These are phyloP conservation scores for Copidosoma floridanum DNA, from an alignment of 1,140 invertebrate genomes.

Conservation along the genomic window DNA sequence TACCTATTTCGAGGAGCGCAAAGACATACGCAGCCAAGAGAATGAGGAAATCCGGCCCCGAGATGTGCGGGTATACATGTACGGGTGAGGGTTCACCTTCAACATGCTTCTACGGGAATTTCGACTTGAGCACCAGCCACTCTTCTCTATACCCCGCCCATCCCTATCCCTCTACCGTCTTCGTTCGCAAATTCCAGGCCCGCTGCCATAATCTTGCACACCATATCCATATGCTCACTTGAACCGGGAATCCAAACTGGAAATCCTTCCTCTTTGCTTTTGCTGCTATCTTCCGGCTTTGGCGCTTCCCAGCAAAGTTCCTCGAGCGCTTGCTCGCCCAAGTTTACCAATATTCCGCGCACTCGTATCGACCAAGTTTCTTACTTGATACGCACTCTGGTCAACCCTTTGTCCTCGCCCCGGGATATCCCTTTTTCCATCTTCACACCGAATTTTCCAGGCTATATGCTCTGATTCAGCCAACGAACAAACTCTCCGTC, in stretches of 20 bases:
- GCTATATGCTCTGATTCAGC: no score
- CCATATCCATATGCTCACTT: slow-evolving; percentile 11
- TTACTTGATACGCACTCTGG: no score
- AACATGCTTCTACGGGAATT: no score
- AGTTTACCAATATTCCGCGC: slow-evolving; percentile 27
- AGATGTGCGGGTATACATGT: no score
- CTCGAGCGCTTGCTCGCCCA: not conserved
- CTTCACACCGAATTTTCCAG: no score
- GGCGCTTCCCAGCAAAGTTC: not conserved
- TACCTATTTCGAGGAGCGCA: no score
- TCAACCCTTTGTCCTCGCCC: no score
- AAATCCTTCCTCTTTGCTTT: not conserved
- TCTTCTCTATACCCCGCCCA: slow-evolving; percentile 4
- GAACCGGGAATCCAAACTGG: slow-evolving; percentile 23
- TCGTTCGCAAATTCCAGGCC: slow-evolving; percentile 6
- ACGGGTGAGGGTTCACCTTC: no score
- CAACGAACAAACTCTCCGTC: no score
- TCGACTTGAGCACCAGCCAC: slow-evolving; percentile 1
- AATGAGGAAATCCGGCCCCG: no score
- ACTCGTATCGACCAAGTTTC: slow-evolving; percentile 15
- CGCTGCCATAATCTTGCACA: slow-evolving; percentile 21
- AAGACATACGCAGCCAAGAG: no score
- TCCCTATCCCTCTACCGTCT: not conserved
- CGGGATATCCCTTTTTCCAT: no score
- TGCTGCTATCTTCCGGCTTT: not conserved